Base-by-base conservation (phyloP, 2,113 vertebrate genomes). In the Parotia lawesii region DNA sequence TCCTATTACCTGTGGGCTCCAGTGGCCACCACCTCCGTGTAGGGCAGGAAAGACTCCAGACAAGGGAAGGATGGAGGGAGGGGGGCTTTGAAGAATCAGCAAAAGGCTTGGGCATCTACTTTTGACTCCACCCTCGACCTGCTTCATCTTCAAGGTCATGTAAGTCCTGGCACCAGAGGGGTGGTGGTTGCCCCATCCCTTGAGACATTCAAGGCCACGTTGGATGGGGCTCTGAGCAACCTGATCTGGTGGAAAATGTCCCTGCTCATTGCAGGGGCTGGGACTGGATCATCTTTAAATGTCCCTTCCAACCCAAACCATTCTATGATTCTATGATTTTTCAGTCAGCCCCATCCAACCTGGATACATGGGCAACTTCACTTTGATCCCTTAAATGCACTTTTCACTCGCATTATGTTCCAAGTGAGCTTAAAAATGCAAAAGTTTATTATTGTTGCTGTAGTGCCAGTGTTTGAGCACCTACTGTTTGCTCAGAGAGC, bases 381-480 rank as follows among this genome's bases (percentile, higher is more conserved):
- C 12, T 80, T 64, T 38, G 28, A 25, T 25, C 29, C 22, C 23
- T 29, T 37, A 60, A 76, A 47, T 14, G 12, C 27, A 29, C 54
- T 69, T 80, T 24, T 69, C 27, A 25, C 12, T 69, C 25, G 21
- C 72, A 2, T 28, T 37, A 9, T 29, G 51, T 48, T 62, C 44
- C 53, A 33, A 56, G 35, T 6, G 15, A 80, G 10, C 23, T 84
- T 62, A 67, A 81, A 93, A 85, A 42, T 12, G 5, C 6, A 31
- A 48, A 10, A 7, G 4, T 40, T 12, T 17, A 11, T 11, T 76
- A 72, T 72, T 33, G 14, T 27, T 75, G 45, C 27, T 18, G 6
- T 1, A 40, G 10, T 15, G 33, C 22, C 0, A 0, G 25, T 24
- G 5, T 66, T 66, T 37, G 42, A 71, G 9, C 58, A 89, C 14